Evolutionary conservation across 2,113 vertebrate genomes (phyloP).

Genomic region (Brachirus orientalis): DNA sequence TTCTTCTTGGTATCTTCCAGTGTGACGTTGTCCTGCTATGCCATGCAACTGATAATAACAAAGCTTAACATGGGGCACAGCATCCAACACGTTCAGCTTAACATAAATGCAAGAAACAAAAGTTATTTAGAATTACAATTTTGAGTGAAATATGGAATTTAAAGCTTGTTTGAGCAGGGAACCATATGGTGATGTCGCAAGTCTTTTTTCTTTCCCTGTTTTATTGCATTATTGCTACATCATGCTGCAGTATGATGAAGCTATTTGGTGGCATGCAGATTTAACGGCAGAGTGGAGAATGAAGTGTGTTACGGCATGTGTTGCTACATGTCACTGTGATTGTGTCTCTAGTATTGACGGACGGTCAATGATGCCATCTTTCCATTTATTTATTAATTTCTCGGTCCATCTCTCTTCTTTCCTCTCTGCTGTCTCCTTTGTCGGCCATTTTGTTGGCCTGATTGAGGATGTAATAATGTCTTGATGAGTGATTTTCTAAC

Average conservation of each 20-base stretch:
- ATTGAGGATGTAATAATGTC: conserved; percentile 9
- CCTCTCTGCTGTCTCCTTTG: not conserved
- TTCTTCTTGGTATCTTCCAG: too few species aligned
- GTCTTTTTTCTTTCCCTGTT: conserved; percentile 16
- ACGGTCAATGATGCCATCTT: conserved; percentile 21
- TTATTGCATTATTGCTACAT: conserved; percentile 31
- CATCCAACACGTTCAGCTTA: too few species aligned
- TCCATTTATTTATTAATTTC: conserved; percentile 1
- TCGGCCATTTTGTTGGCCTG: conserved; percentile 36
- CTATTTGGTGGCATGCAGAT: conserved; percentile 27
- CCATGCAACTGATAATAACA: not conserved
- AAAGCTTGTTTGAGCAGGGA: conserved; percentile 33
- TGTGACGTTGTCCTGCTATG: too few species aligned
- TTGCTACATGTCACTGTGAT: conserved; percentile 18
- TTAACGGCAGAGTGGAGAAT: conserved; percentile 18
- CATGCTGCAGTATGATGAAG: conserved; percentile 23
- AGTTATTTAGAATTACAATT: conserved; percentile 18
- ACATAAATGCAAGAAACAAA: not conserved
- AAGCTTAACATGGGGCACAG: conserved; percentile 4
- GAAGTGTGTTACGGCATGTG: conserved; percentile 4
- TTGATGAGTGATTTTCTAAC: conserved; percentile 12
- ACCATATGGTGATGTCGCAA: conserved; percentile 10
- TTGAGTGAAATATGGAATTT: conserved; percentile 30
- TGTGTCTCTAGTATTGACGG: conserved; percentile 26
- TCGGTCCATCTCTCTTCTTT: not conserved